Evolutionary conservation across 2,888 invertebrate species (phyloP).

Genomic region (Sthenelais limicola): DNA sequence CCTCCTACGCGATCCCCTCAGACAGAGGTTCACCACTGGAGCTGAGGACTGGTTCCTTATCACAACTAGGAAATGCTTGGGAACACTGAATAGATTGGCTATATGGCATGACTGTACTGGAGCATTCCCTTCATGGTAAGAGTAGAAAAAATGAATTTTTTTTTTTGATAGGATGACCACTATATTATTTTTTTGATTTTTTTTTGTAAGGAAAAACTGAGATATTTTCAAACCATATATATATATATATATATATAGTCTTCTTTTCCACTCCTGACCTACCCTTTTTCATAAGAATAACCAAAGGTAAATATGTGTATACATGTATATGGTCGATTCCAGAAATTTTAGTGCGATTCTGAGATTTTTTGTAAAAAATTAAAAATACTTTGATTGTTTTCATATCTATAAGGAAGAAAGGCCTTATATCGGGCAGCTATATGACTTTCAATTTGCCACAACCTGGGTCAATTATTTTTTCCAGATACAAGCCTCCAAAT

Average conservation of each 20-base stretch:
- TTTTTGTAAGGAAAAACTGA: not conserved
- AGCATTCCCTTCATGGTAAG: slow-evolving; percentile 60
- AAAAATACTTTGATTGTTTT: no score
- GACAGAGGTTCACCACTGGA: slow-evolving; percentile 54
- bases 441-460: no score
- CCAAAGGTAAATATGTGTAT: not conserved
- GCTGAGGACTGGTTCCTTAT: slow-evolving; percentile 64
- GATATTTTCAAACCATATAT: not conserved
- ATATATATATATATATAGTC: not conserved
- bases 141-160: not conserved
- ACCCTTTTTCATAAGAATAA: not conserved
- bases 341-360: no score
- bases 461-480: no score
- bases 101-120: slow-evolving; percentile 66
- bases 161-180: not conserved
- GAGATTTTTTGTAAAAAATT: no score
- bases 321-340: no score
- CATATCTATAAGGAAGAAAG: no score
- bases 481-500: no score
- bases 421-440: no score
- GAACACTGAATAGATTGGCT: slow-evolving; percentile 55
- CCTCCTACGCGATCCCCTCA: slow-evolving; percentile 2
- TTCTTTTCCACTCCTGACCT: not conserved
- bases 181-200: not conserved
- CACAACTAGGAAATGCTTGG: slow-evolving; percentile 56